Evolutionary conservation across 2,797 vertebrate genomes (phyloP).

Genomic region (Ceryle rudis): DNA sequence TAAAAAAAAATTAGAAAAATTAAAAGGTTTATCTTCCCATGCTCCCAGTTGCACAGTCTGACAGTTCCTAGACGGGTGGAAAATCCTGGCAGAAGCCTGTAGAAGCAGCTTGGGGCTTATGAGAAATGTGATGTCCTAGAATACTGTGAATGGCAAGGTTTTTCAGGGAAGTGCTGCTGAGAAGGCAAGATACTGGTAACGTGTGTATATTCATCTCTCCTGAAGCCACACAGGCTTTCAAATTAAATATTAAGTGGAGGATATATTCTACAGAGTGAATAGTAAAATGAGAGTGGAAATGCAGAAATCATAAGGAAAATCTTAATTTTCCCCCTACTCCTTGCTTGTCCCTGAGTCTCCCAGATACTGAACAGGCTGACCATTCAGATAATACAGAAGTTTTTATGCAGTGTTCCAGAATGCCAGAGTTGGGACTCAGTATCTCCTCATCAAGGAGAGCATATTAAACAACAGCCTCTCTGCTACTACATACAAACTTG

Average conservation of each 20-base stretch:
- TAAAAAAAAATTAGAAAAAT: not conserved
- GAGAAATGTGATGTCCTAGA: not conserved
- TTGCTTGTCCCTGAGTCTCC: not conserved
- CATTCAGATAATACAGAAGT: not conserved
- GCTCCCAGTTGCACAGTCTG: not conserved
- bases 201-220: not conserved
- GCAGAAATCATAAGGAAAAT: not conserved
- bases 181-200: not conserved
- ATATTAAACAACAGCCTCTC: not conserved
- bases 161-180: not conserved
- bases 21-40: not conserved
- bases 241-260: not conserved
- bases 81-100: not conserved
- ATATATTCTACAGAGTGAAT: not conserved
- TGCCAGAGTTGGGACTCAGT: not conserved
- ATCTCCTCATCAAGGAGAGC: not conserved
- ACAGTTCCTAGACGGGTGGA: not conserved
- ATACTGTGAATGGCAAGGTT: not conserved
- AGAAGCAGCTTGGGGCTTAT: not conserved
- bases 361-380: not conserved
- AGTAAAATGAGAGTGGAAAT: not conserved
- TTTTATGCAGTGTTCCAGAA: not conserved
- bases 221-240: not conserved
- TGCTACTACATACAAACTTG: not conserved
- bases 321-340: not conserved